Evolutionary conservation across 2,113 vertebrate genomes (phyloP).

Genomic region (Nycticorax nycticorax): DNA sequence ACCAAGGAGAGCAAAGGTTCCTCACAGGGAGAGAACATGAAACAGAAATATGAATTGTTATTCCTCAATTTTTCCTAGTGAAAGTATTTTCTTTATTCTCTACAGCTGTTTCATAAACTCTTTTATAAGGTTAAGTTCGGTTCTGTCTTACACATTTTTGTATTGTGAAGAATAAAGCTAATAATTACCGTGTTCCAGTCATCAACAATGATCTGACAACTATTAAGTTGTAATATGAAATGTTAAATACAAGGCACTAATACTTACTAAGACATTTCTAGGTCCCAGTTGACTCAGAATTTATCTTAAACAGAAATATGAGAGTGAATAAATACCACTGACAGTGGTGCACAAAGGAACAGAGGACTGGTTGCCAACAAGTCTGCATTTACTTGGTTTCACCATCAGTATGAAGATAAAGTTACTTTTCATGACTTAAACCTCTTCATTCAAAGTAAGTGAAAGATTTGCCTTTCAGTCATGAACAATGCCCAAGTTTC

Average conservation of each 20-base stretch:
- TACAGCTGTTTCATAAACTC: background rate
- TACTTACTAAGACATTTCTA: background rate
- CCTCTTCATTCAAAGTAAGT: background rate
- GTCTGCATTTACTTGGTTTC: background rate
- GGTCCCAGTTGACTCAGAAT: background rate
- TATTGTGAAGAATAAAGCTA: background rate
- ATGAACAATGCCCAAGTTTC: background rate
- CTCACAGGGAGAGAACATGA: background rate
- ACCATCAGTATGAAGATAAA: background rate
- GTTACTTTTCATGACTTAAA: background rate
- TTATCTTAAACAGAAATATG: background rate
- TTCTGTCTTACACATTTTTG: accelerated
- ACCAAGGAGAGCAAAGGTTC: background rate
- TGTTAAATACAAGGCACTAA: background rate
- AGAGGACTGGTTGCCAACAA: background rate
- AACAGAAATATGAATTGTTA: background rate
- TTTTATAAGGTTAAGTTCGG: background rate
- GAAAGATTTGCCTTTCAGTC: background rate
- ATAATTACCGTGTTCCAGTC: background rate
- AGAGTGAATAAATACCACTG: background rate
- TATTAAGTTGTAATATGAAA: background rate
- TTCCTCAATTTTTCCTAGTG: background rate
- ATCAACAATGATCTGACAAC: background rate
- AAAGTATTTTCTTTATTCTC: background rate
- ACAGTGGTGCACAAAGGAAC: background rate